Evolutionary conservation across 1,140 invertebrate genomes (phyloP).

Genomic region (Rhyacophila brunnea): DNA sequence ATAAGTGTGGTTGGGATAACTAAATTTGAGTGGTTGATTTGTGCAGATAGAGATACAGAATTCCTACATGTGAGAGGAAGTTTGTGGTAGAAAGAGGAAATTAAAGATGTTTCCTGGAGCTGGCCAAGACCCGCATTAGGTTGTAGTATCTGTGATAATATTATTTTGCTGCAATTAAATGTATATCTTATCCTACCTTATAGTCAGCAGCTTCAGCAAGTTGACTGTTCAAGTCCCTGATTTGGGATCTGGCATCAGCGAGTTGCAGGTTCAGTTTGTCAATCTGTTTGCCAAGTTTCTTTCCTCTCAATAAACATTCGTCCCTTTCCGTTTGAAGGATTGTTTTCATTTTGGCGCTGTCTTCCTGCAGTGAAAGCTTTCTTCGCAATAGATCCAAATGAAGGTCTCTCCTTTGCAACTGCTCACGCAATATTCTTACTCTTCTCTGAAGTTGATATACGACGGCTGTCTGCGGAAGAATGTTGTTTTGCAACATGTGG

Average conservation of each 20-base stretch:
- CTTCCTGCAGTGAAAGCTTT: slow-evolving; percentile 81
- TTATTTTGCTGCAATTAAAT: too few species aligned
- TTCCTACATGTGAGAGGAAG: too few species aligned
- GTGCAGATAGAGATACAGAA: too few species aligned
- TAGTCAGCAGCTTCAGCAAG: slow-evolving; percentile 79
- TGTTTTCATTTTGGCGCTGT: slow-evolving; percentile 66
- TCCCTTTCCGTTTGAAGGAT: slow-evolving; percentile 70
- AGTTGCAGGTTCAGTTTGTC: slow-evolving; percentile 73
- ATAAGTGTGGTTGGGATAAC: too few species aligned
- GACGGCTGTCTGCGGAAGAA: slow-evolving; percentile 66
- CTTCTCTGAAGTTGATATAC: slow-evolving; percentile 82
- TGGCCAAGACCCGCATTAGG: too few species aligned
- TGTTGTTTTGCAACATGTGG: too few species aligned
- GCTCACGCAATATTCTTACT: slow-evolving; percentile 79
- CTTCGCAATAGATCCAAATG: slow-evolving; percentile 85
- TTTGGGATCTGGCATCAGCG: slow-evolving; percentile 67
- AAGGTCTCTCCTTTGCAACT: slow-evolving; percentile 85
- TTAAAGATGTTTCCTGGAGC: too few species aligned
- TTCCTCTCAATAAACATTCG: slow-evolving; percentile 70
- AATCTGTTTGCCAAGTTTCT: slow-evolving; percentile 74
- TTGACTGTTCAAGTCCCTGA: slow-evolving; percentile 75
- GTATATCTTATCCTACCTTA: slow-evolving; percentile 71
- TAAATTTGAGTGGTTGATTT: too few species aligned
- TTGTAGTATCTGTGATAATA: too few species aligned
- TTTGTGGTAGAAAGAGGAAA: too few species aligned